Evolutionary conservation across 2,888 invertebrate genomes (phyloP), one percentile per base, ranked within the genome.

Genomic region (Agrochola lychnidis): DNA sequence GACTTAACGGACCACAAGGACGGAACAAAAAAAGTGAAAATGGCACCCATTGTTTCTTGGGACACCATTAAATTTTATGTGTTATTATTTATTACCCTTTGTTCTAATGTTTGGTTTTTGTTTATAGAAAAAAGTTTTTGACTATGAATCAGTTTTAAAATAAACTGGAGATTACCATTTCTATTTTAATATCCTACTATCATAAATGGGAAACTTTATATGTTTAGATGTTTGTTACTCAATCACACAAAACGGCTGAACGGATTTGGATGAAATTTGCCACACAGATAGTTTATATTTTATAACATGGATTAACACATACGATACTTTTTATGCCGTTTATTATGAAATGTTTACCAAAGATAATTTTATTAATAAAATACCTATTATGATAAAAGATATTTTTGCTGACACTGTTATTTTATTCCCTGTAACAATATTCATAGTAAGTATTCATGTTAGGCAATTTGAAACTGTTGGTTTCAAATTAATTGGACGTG

Each of bases 1-100:
- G 85, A 84, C 81, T 83, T 93, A 94, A 94, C 93, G 94, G 94
- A 83, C 88, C 86, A 77, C 91, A 91, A 93, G 92, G 93, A 91
- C 90, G 89, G 78, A 76, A 76, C 74, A 83, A 92, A 92, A 93
- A 92, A 91, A 88, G 88, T 86, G 86, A 90, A 93, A 92, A 91
- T 90, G 87, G 88, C 89, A 82, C 71, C 93, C 92, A 94, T 95
- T 95, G 94, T 95, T 93, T 89, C 91, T 80, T 79, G 78, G 91
- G 92, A 91, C 90, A 91, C 91, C 91, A 93, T 94, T 91, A 93
- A 92, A 91, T 85, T 92, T 92, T 92, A 88, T 87, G 81, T 88
- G 84, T 88, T 87, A 89, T 91, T 92, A 92, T 93, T 91, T 93
- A 93, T 92, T 89, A 88, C 87, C 89, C 91, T 92, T 93, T 94